These are phyloP conservation scores for Delia radicum DNA, from an alignment of 1,140 invertebrate species.

Conservation along the genomic window DNA sequence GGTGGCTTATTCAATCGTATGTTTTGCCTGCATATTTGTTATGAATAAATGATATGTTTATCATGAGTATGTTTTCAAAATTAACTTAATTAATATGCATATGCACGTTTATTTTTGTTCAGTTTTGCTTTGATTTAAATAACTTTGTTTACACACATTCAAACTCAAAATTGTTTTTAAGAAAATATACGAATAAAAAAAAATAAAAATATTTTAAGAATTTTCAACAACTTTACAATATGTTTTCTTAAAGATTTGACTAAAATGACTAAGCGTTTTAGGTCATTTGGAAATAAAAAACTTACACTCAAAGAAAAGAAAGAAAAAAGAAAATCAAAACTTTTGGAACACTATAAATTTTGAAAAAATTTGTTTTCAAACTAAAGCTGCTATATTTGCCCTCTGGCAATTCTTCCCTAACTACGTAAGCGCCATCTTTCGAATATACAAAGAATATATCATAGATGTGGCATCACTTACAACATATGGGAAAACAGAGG, in stretches of 20 bases:
- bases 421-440: too few relatives aligned
- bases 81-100: constrained; percentile 7
- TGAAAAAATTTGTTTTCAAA: too few relatives aligned
- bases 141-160: background rate
- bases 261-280: background rate
- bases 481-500: too few relatives aligned
- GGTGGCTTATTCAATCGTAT: too few relatives aligned
- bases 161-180: background rate
- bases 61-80: background rate
- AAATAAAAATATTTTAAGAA: background rate
- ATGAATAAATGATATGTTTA: background rate
- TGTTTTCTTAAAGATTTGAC: background rate
- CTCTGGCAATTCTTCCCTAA: too few relatives aligned
- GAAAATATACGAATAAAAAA: background rate
- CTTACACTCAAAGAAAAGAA: background rate
- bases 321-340: too few relatives aligned
- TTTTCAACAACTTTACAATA: background rate
- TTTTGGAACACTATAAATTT: too few relatives aligned
- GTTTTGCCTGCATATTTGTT: background rate
- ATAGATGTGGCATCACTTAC: too few relatives aligned
- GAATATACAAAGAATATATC: too few relatives aligned
- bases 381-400: too few relatives aligned
- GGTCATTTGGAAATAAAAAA: background rate
- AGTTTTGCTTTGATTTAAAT: background rate
- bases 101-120: background rate